Percentiles rank a stretch among this genome's conserved stretches.
Evolutionary conservation across 1,140 invertebrate species (phyloP).

Genomic region (Euura saliciscinereae): DNA sequence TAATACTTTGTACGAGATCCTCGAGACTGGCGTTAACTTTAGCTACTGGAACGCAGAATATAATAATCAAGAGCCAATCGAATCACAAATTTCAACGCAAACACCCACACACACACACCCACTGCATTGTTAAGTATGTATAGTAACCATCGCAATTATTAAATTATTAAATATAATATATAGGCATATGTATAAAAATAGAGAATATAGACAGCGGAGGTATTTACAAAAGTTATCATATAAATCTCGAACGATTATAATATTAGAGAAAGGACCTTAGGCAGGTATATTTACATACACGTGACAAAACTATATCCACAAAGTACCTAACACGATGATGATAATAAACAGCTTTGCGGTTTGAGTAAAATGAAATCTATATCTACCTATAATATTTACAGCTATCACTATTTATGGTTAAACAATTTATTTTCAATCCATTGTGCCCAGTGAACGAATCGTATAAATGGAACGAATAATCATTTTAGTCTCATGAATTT

Average conservation of each 20-base stretch:
- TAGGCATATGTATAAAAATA: not conserved
- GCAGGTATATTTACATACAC: not conserved
- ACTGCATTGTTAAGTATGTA: slow-evolving; percentile 5
- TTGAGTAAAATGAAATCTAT: not conserved
- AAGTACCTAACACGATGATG: not conserved
- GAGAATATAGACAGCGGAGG: not conserved
- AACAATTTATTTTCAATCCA: not conserved
- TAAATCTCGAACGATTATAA: not conserved
- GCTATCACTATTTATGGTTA: not conserved
- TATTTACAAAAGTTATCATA: not conserved
- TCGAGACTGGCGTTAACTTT: not conserved
- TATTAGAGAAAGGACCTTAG: too few relatives aligned
- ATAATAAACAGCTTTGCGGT: not conserved
- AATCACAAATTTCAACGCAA: not conserved
- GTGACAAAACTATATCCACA: not conserved
- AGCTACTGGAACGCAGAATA: not conserved
- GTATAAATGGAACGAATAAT: not conserved
- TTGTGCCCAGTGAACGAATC: too few relatives aligned
- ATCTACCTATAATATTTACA: not conserved
- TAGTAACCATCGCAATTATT: not conserved
- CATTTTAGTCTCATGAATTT: not conserved
- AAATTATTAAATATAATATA: not conserved
- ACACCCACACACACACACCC: not conserved
- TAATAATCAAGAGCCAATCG: not conserved
- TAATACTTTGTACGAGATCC: not conserved